These are phyloP conservation scores for Hydrotaea diabolus DNA, from an alignment of 2,888 invertebrate genomes.

Conservation along the genomic window DNA sequence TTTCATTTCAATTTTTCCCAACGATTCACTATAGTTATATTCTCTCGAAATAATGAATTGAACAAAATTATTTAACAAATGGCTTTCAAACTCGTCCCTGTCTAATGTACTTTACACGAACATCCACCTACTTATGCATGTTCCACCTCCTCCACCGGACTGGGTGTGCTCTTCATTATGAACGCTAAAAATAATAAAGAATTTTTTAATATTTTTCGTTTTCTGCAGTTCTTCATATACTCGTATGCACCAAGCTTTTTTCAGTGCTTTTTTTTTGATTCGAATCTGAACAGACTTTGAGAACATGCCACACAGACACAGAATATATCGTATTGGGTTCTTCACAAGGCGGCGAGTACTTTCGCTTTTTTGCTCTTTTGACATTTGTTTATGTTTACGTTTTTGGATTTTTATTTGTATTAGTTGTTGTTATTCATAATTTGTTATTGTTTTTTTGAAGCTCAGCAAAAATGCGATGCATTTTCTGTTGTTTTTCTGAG, in stretches of 20 bases:
- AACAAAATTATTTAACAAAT: no score
- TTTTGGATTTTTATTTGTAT: slow-evolving; percentile 14
- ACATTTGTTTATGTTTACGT: background rate
- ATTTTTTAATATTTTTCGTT: slow-evolving; percentile 31
- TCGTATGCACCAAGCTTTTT: background rate
- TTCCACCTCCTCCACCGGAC: background rate
- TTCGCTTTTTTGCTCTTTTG: slow-evolving; percentile 1
- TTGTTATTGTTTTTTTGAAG: slow-evolving; percentile 11
- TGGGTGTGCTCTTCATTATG: slow-evolving; percentile 19
- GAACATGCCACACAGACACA: background rate
- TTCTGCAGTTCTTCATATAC: background rate
- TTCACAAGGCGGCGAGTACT: background rate
- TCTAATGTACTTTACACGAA: background rate
- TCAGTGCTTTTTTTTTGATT: background rate
- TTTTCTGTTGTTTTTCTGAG: slow-evolving; percentile 32
- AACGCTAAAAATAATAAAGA: slow-evolving; percentile 43
- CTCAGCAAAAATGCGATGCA: slow-evolving; percentile 1
- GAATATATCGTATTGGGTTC: background rate
- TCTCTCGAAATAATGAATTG: no score
- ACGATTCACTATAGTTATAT: no score
- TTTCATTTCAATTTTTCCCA: no score
- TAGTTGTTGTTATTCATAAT: slow-evolving; percentile 33
- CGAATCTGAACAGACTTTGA: background rate
- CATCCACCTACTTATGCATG: background rate
- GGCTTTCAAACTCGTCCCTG: background rate